These are phyloP conservation scores for Eublepharis macularius DNA, from an alignment of 2,113 vertebrate species.

Conservation along the genomic window DNA sequence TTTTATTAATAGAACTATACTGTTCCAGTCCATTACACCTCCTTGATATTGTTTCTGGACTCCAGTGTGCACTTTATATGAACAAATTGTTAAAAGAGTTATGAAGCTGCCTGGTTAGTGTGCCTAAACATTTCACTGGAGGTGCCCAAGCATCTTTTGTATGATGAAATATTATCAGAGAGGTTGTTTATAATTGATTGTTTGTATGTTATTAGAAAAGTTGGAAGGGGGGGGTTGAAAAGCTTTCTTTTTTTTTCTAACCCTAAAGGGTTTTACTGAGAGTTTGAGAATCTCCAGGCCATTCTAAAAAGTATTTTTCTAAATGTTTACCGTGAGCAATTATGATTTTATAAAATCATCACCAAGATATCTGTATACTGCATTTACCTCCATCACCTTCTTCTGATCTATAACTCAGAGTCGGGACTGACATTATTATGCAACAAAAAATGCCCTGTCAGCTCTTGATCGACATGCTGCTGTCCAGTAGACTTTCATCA, in stretches of 20 bases:
- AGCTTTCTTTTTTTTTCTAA: constrained; percentile 19
- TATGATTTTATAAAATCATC: neutral
- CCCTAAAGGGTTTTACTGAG: neutral
- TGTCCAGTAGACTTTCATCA: too few relatives aligned
- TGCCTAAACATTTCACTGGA: constrained; percentile 34
- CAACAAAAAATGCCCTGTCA: too few relatives aligned
- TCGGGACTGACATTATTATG: too few relatives aligned
- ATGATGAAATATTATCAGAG: constrained; percentile 35
- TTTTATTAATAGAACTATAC: constrained; percentile 69
- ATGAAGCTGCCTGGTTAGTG: constrained; percentile 36
- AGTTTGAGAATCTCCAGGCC: neutral
- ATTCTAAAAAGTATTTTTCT: too few relatives aligned
- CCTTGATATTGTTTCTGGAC: constrained; percentile 58
- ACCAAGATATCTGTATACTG: too few relatives aligned
- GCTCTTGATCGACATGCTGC: too few relatives aligned
- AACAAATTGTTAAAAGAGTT: constrained; percentile 55
- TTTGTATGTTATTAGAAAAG: neutral
- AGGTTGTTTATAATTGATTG: constrained; percentile 30
- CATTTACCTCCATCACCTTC: neutral
- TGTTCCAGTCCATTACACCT: constrained; percentile 54
- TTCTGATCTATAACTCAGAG: neutral
- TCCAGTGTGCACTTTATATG: constrained; percentile 44
- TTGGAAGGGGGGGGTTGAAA: neutral
- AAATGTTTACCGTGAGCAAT: neutral
- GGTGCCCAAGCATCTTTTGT: constrained; percentile 34